Evolutionary conservation across 2,113 vertebrate genomes (phyloP).

Genomic region (Nyctereutes procyonoides): DNA sequence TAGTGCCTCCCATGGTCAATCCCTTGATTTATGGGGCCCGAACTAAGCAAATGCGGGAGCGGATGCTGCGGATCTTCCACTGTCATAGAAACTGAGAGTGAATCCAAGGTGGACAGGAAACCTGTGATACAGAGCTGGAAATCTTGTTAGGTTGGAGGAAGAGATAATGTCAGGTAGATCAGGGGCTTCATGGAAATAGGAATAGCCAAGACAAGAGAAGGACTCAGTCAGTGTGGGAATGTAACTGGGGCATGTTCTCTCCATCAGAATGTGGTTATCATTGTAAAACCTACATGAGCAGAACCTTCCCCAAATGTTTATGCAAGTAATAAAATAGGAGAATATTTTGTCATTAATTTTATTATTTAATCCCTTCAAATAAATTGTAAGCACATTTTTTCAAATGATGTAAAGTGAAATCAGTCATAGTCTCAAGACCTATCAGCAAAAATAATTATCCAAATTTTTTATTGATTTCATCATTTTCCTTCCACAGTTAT

Average conservation of each 20-base stretch:
- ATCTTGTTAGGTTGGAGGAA: background rate
- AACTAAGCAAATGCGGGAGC: constrained; percentile 41
- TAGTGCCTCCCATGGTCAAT: constrained; percentile 67
- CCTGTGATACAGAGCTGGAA: background rate
- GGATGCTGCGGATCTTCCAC: background rate
- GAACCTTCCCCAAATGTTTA: background rate
- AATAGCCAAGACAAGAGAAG: background rate
- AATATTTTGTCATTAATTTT: background rate
- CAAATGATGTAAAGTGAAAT: background rate
- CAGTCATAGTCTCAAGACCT: background rate
- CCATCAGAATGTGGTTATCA: background rate
- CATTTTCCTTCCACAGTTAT: background rate
- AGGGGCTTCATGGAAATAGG: background rate
- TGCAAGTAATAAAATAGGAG: background rate
- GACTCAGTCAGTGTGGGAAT: background rate
- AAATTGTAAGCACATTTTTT: constrained; percentile 19
- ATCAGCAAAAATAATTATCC: background rate
- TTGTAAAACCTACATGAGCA: background rate
- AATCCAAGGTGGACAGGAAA: background rate
- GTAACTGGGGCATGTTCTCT: background rate
- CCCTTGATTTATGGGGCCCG: background rate
- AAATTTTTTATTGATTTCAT: background rate
- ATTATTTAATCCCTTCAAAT: background rate
- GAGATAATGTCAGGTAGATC: background rate
- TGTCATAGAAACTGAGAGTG: background rate